phyloP scores from a whole-genome alignment of 1,140 invertebrate genomes.

The Aphaenogaster floridana region DNA sequence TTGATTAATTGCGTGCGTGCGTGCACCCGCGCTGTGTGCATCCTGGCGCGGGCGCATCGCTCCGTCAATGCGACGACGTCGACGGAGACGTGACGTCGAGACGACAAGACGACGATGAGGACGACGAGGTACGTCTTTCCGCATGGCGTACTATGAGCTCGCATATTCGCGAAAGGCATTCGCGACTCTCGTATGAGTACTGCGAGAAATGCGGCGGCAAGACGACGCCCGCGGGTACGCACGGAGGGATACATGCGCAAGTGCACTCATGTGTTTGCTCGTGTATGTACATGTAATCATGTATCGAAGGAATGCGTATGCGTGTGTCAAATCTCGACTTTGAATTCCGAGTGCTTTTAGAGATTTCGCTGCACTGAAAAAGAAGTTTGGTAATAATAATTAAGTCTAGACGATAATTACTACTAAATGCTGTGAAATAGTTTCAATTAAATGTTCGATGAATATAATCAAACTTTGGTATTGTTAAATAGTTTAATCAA shows the following conservation, averaged over 20 bases:
- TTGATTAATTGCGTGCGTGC: slow-evolving; percentile 61
- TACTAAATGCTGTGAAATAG: too few relatives aligned
- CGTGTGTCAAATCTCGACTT: background rate
- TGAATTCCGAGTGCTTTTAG: background rate
- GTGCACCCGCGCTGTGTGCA: slow-evolving; percentile 7
- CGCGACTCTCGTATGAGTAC: slow-evolving; percentile 38
- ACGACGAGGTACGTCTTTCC: slow-evolving; percentile 32
- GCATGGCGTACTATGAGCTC: slow-evolving; percentile 52
- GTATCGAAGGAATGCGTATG: background rate
- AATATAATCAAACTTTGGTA: too few relatives aligned
- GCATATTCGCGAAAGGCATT: slow-evolving; percentile 53
- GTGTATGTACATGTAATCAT: background rate
- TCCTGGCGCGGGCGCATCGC: slow-evolving; percentile 16
- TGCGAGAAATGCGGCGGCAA: slow-evolving; percentile 47
- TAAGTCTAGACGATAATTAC: too few relatives aligned
- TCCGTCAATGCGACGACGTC: slow-evolving; percentile 42
- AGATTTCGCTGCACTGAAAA: background rate
- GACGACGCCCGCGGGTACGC: slow-evolving; percentile 17
- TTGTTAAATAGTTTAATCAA: too few relatives aligned
- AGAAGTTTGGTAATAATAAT: too few relatives aligned
- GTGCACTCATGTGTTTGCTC: slow-evolving; percentile 4
- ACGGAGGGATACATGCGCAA: background rate
- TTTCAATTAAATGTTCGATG: too few relatives aligned
- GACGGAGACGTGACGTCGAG: slow-evolving; percentile 26
- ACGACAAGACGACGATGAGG: slow-evolving; percentile 22